Evolutionary conservation across 2,888 invertebrate species (phyloP), one percentile per base, ranked within the genome.

Genomic region (Spodoptera exigua): DNA sequence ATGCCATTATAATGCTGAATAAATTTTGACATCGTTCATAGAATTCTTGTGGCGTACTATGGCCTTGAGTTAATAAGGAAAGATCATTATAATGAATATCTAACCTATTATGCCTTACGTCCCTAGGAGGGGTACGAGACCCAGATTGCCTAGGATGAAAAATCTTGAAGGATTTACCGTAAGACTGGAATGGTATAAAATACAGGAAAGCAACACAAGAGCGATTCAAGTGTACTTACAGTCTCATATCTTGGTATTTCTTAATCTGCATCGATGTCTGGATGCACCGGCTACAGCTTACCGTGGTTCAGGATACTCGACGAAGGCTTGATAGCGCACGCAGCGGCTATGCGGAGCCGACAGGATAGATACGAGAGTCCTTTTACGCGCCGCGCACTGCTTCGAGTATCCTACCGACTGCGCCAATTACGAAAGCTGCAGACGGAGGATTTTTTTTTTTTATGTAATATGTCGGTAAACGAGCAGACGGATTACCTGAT

Each of bases 301-400:
- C n/a, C n/a, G n/a, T n/a, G n/a, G n/a, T n/a, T n/a, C n/a, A n/a
- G n/a, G n/a, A n/a, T n/a, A n/a, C n/a, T n/a, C n/a, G n/a, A 44
- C 27, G 44, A 44, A 44, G 44, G 44, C 44, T 44, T 44, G n/a
- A 44, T 0, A 47, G 47, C 47, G 18, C 37, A 16, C 21, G 47
- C 36, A 47, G 47, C 47, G 37, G 47, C 47, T 36, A 47, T 47
- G 47, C 47, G 47, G 36, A 36, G 36, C 37, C 47, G 35, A 36
- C 36, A 36, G 18, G 36, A 47, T 47, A 17, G 47, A 47, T 47
- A 18, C 16, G n/a, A 47, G 45, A 45, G 32, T 45, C 45, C 27
- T 16, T 34, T 27, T 13, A n/a, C 27, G 45, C 45, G 27, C 45
- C 45, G 45, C 45, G 45, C 45, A 27, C 45, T 45, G 40, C 40